A percentile compares a stretch with the other conserved stretches of the same genome.
Conservation (phyloP, 2,888 invertebrate genomes). For the Eremobia ochroleuca region DNA sequence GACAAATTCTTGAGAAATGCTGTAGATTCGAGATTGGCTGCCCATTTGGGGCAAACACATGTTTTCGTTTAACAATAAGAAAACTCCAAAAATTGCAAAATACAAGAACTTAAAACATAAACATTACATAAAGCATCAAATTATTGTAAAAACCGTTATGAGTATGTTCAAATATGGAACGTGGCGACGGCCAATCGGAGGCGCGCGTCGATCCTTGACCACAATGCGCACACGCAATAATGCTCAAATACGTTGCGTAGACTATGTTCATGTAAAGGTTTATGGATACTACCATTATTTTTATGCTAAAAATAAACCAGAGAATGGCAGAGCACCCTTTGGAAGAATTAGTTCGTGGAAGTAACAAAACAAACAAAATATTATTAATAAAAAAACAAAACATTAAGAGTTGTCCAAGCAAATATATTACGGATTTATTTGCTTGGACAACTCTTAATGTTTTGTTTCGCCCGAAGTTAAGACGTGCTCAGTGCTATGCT, state of each 20-base stretch:
- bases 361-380: neutral
- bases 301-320: neutral
- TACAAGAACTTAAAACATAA: slow-evolving; percentile 1
- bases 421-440: too few species aligned
- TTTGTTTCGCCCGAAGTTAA: too few species aligned
- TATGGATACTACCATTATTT: slow-evolving; percentile 28
- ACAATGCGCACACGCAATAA: slow-evolving; percentile 64
- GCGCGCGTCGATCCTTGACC: slow-evolving; percentile 67
- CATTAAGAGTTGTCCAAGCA: too few species aligned
- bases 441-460: too few species aligned
- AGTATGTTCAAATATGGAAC: slow-evolving; percentile 68
- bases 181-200: slow-evolving; percentile 63
- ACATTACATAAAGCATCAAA: slow-evolving; percentile 62
- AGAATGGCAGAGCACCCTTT: neutral
- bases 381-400: too few species aligned
- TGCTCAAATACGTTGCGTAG: slow-evolving; percentile 63
- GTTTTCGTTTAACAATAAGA: neutral
- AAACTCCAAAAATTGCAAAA: neutral
- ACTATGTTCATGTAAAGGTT: slow-evolving; percentile 35
- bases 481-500: too few species aligned
- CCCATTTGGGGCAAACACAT: neutral
- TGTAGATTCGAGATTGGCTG: too few species aligned
- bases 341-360: neutral
- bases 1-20: too few species aligned
- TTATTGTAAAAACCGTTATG: slow-evolving; percentile 66